phyloP scores from a whole-genome alignment of 2,888 invertebrate genomes.

The Epinotia brunnichana region DNA sequence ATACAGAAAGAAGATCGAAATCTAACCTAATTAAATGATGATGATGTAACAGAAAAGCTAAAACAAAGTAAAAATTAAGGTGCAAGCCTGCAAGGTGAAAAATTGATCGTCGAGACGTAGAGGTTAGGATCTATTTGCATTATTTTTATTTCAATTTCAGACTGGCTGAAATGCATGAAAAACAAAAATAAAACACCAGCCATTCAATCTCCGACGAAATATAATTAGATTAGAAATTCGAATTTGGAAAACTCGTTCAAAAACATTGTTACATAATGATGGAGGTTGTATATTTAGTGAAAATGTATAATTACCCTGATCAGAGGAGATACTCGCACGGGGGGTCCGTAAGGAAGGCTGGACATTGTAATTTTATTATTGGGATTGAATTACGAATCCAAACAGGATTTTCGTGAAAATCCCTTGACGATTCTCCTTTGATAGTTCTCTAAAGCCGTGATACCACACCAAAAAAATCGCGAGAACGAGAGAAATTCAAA shows the following conservation, averaged over 20 bases:
- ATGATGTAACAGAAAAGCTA: not conserved
- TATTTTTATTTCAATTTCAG: not conserved
- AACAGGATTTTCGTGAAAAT: conserved; percentile 64
- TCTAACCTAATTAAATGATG: not conserved
- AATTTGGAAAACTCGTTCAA: conserved; percentile 51
- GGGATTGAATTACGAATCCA: conserved; percentile 54
- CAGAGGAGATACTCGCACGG: conserved; percentile 91
- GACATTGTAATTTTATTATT: conserved; percentile 66
- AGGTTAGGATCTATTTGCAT: conserved; percentile 30
- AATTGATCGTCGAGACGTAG: not conserved
- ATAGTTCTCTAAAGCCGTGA: conserved; percentile 20
- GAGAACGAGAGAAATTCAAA: not conserved
- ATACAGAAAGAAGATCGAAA: not conserved
- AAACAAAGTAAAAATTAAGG: not conserved
- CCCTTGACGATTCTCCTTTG: conserved; percentile 50
- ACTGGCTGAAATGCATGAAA: conserved; percentile 29
- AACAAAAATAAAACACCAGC: not conserved
- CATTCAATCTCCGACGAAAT: not conserved
- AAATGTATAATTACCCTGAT: conserved; percentile 86
- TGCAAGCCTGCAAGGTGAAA: not conserved
- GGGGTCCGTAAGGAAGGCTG: conserved; percentile 83
- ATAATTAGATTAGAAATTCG: conserved; percentile 47
- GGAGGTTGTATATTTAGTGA: conserved; percentile 32
- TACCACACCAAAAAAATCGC: conserved; percentile 37
- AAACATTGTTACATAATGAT: conserved; percentile 70